Evolutionary conservation across 2,888 invertebrate genomes (phyloP).

Genomic region (Trachelus troglodyta): DNA sequence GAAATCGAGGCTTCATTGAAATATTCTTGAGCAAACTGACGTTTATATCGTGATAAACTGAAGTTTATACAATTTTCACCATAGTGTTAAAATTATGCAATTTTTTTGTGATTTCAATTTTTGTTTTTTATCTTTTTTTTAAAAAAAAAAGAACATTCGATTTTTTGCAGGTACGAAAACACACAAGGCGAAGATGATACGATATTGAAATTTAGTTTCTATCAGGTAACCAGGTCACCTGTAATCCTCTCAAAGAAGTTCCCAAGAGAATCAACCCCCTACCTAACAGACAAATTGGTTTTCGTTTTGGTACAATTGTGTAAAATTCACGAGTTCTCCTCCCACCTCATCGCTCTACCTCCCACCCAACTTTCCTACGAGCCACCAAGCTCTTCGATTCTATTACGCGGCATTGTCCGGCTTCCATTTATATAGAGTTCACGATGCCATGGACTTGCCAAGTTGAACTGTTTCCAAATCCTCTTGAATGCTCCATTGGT

Average conservation of each 20-base stretch:
- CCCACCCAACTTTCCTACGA: neutral
- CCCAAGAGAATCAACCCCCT: neutral
- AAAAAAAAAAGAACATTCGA: too few relatives aligned
- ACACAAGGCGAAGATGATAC: neutral
- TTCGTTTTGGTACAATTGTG: neutral
- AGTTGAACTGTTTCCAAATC: neutral
- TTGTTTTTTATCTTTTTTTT: too few relatives aligned
- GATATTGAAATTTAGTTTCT: neutral
- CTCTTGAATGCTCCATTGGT: neutral
- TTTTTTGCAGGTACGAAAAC: neutral
- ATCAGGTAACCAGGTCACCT: neutral
- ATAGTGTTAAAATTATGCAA: neutral
- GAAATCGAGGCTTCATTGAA: neutral
- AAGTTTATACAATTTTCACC: neutral
- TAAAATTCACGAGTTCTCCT: neutral
- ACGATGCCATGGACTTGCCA: neutral
- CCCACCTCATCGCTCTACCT: neutral
- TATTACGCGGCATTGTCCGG: neutral
- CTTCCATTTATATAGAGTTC: neutral
- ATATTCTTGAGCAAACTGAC: neutral
- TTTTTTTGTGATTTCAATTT: neutral
- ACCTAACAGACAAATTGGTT: neutral
- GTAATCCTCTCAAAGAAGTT: neutral
- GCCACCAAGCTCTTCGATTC: neutral
- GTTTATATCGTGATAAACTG: too few relatives aligned